A percentile compares a stretch with the other conserved stretches of the same genome.
These are phyloP conservation scores for Hemithea aestivaria DNA, from an alignment of 2,888 invertebrate species.

Conservation along the genomic window DNA sequence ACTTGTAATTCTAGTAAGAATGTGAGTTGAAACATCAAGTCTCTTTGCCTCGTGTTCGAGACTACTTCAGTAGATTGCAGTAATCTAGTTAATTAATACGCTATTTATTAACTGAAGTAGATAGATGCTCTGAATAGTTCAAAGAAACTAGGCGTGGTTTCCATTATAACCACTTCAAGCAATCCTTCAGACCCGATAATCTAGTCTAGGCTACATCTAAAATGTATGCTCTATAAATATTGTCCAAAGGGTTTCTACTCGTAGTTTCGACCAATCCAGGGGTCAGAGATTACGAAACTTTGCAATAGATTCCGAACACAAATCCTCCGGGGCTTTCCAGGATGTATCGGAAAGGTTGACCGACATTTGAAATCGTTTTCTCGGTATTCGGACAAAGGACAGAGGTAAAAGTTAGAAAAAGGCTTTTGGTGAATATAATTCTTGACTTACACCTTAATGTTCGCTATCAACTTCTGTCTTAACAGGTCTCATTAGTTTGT, in stretches of 20 bases:
- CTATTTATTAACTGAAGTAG: not conserved
- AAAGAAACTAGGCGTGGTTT: too few relatives aligned
- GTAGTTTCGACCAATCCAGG: too few relatives aligned
- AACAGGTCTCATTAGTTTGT: too few relatives aligned
- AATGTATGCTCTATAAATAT: not conserved
- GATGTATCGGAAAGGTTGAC: constrained; percentile 15
- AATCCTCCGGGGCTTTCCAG: constrained; percentile 23
- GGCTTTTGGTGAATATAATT: too few relatives aligned
- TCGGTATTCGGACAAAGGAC: not conserved
- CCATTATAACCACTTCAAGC: too few relatives aligned
- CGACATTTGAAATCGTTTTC: constrained; percentile 17
- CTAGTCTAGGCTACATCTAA: too few relatives aligned
- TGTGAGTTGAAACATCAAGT: too few relatives aligned
- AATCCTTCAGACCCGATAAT: too few relatives aligned
- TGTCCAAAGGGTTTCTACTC: not conserved
- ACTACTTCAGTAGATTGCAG: not conserved
- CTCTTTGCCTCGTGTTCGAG: constrained; percentile 1
- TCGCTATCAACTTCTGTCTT: too few relatives aligned
- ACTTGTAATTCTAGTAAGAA: too few relatives aligned
- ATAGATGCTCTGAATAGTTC: not conserved
- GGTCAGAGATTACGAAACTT: constrained; percentile 28
- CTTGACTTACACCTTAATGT: too few relatives aligned
- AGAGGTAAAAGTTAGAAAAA: not conserved
- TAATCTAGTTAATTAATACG: constrained; percentile 1
- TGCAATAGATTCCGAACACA: constrained; percentile 29